Percentiles rank a stretch among this genome's conserved stretches.
Evolutionary conservation across 2,888 invertebrate species (phyloP).

Genomic region (Bursaphelenchus okinawaensis): DNA sequence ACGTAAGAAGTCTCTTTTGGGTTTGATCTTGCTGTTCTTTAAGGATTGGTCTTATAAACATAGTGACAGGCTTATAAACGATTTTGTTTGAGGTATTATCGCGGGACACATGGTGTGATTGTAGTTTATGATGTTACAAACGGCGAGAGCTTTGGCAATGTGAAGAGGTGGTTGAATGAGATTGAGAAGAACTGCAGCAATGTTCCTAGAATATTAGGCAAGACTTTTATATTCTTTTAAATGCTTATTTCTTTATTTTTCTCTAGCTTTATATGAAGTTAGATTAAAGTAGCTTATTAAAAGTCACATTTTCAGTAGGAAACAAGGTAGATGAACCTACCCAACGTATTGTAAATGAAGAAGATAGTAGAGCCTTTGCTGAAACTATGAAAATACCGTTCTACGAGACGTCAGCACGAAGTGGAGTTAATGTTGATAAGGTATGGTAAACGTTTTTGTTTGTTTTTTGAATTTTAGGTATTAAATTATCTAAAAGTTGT

Average conservation of each 20-base stretch:
- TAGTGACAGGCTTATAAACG: too few relatives aligned
- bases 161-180: constrained; percentile 96
- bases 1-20: constrained; percentile 66
- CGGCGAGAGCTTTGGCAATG: constrained; percentile 97
- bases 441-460: not conserved
- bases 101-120: constrained; percentile 98
- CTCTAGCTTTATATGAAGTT: not conserved
- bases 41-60: constrained; percentile 8
- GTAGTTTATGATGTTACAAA: constrained; percentile 98
- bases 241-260: constrained; percentile 7
- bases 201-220: constrained; percentile 52
- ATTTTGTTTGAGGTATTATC: constrained; percentile 70
- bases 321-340: constrained; percentile 93
- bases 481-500: not conserved
- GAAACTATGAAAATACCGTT: constrained; percentile 92
- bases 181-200: constrained; percentile 98
- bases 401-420: constrained; percentile 72
- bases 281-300: not conserved
- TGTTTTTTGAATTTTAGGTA: not conserved
- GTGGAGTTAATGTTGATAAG: constrained; percentile 13
- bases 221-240: not conserved
- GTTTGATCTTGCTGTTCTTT: too few relatives aligned
- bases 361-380: constrained; percentile 93
- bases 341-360: constrained; percentile 88
- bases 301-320: constrained; percentile 69